A percentile compares a stretch with the other conserved stretches of the same genome.
These are phyloP conservation scores for Agonum fuliginosum DNA, from an alignment of 2,888 invertebrate species.

Conservation along the genomic window DNA sequence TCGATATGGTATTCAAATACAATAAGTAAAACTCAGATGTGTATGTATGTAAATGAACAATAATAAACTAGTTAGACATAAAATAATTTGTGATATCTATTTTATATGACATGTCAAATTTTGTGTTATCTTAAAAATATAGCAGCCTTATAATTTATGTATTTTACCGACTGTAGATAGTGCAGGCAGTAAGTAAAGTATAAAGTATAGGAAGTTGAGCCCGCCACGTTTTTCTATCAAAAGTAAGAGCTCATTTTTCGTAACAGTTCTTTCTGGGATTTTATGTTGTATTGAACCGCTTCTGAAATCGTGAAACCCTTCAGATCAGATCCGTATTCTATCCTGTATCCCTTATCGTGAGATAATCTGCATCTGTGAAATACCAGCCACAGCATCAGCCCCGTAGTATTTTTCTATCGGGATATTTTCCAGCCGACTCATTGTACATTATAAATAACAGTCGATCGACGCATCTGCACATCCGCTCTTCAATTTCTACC, in stretches of 20 bases:
- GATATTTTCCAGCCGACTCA: constrained; percentile 41
- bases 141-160: too few species aligned
- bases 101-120: too few species aligned
- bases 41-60: too few species aligned
- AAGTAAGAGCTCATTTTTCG: not conserved
- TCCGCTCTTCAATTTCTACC: constrained; percentile 36
- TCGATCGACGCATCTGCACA: constrained; percentile 28
- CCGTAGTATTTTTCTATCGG: constrained; percentile 22
- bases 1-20: too few species aligned
- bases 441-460: constrained; percentile 43
- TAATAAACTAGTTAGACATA: too few species aligned
- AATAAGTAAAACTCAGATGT: too few species aligned
- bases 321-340: not conserved
- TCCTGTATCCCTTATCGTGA: not conserved
- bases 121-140: too few species aligned
- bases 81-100: too few species aligned
- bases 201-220: not conserved
- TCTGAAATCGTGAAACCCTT: not conserved
- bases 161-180: too few species aligned
- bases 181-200: too few species aligned
- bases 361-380: constrained; percentile 39
- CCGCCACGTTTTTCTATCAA: not conserved
- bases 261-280: too few species aligned
- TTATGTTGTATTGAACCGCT: constrained; percentile 24
- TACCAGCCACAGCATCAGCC: not conserved